phyloP scores from a whole-genome alignment of 2,113 vertebrate genomes.

The Muntiacus muntjak region DNA sequence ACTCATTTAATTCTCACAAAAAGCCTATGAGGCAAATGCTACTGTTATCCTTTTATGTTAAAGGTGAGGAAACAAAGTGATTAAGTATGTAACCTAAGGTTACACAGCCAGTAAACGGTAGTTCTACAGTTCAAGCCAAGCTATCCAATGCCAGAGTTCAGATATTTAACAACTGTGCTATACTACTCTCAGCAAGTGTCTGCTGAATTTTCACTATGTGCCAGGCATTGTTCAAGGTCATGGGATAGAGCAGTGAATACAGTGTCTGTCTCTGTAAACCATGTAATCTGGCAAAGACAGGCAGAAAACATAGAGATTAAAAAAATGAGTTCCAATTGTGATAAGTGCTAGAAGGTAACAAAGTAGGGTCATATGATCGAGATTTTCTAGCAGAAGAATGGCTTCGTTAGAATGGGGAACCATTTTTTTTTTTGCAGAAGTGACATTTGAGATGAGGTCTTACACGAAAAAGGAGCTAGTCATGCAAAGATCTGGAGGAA shows the following conservation, averaged over 20 bases:
- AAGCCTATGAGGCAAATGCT: background rate
- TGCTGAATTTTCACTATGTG: background rate
- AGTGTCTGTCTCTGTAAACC: background rate
- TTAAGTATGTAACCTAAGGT: background rate
- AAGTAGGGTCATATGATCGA: background rate
- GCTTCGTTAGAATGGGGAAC: background rate
- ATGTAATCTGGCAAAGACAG: background rate
- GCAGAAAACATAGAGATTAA: background rate
- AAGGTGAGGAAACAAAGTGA: background rate
- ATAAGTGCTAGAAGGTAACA: background rate
- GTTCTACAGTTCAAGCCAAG: background rate
- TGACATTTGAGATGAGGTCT: background rate
- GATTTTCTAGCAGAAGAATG: background rate
- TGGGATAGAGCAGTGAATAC: background rate
- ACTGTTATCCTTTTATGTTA: background rate
- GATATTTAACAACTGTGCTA: background rate
- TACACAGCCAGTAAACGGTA: background rate
- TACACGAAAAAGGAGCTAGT: background rate
- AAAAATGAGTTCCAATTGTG: background rate
- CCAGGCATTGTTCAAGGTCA: background rate
- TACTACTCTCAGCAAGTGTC: background rate
- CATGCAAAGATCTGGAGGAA: background rate
- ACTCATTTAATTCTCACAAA: background rate
- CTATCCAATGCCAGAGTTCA: background rate
- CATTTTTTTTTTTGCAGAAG: background rate